These are phyloP conservation scores for Sebastiscus tertius DNA, from an alignment of 2,797 vertebrate species.

Conservation along the genomic window DNA sequence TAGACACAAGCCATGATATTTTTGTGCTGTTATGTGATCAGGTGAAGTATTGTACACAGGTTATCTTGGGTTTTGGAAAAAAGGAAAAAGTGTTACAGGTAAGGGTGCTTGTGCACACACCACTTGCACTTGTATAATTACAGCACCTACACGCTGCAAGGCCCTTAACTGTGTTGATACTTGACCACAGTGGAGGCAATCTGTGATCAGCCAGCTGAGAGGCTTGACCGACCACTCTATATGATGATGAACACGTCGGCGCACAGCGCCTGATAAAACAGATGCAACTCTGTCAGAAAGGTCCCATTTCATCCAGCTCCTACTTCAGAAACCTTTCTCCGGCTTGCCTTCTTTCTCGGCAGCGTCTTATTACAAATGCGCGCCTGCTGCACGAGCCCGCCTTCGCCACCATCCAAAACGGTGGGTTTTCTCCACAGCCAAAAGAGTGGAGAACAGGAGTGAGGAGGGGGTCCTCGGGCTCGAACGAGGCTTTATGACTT, in stretches of 20 bases:
- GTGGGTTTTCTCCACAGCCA: conserved; percentile 57
- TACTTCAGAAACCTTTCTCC: conserved; percentile 51
- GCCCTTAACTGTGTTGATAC: conserved; percentile 71
- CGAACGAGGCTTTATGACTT: conserved; percentile 81
- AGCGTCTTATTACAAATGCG: conserved; percentile 62
- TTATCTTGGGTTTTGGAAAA: conserved; percentile 13
- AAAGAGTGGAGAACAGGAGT: conserved; percentile 39
- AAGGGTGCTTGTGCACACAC: conserved; percentile 47
- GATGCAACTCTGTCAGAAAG: conserved; percentile 11
- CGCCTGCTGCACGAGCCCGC: conserved; percentile 35
- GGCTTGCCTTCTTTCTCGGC: conserved; percentile 21
- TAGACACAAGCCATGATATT: background rate
- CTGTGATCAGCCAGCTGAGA: conserved; percentile 61
- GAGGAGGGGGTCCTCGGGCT: conserved; percentile 47
- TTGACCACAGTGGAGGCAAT: conserved; percentile 63
- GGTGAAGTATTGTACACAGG: background rate
- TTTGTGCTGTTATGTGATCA: background rate
- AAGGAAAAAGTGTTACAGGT: background rate
- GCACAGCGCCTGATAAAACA: conserved; percentile 9
- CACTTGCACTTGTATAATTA: conserved; percentile 56
- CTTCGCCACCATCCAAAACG: conserved; percentile 32
- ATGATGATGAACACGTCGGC: conserved; percentile 50
- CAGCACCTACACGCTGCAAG: conserved; percentile 31
- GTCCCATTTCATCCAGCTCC: conserved; percentile 37
- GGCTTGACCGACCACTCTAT: conserved; percentile 49